These are phyloP conservation scores for Bombylius discolor DNA, from an alignment of 2,888 invertebrate genomes.

Conservation along the genomic window DNA sequence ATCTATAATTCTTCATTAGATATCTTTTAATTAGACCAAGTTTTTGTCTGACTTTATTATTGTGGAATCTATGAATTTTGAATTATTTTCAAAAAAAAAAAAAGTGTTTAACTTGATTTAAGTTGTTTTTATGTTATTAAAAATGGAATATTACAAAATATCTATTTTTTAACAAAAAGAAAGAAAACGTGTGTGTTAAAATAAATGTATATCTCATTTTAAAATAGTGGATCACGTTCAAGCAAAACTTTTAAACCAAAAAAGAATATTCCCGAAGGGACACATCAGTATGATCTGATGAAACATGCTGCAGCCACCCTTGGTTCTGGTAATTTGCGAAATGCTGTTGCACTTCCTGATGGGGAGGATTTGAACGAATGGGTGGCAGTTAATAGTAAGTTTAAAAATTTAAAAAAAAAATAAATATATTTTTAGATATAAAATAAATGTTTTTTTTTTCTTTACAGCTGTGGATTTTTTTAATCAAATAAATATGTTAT, in stretches of 20 bases:
- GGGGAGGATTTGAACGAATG: constrained; percentile 99
- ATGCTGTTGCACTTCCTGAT: constrained; percentile 93
- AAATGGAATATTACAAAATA: too few relatives aligned
- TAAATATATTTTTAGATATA: not conserved
- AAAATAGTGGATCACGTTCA: constrained; percentile 47
- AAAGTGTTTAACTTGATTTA: too few relatives aligned
- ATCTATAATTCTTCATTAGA: too few relatives aligned
- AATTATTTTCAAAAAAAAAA: too few relatives aligned
- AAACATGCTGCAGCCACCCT: constrained; percentile 97
- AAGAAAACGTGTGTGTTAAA: too few relatives aligned
- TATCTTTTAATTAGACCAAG: too few relatives aligned
- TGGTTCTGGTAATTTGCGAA: constrained; percentile 89
- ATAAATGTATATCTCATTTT: not conserved
- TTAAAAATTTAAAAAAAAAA: not conserved
- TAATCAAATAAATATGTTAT: constrained; percentile 99
- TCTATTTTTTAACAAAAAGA: too few relatives aligned
- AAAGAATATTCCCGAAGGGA: constrained; percentile 97
- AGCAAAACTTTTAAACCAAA: constrained; percentile 98
- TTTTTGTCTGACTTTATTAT: too few relatives aligned
- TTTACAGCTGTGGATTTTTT: constrained; percentile 93
- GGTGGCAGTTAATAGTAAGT: constrained; percentile 98
- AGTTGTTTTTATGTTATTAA: too few relatives aligned
- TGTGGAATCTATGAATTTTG: too few relatives aligned
- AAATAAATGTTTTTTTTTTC: not conserved
- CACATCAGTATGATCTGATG: constrained; percentile 98